Evolutionary conservation across 2,888 invertebrate species (phyloP).

Genomic region (Cryptocephalus primarius): DNA sequence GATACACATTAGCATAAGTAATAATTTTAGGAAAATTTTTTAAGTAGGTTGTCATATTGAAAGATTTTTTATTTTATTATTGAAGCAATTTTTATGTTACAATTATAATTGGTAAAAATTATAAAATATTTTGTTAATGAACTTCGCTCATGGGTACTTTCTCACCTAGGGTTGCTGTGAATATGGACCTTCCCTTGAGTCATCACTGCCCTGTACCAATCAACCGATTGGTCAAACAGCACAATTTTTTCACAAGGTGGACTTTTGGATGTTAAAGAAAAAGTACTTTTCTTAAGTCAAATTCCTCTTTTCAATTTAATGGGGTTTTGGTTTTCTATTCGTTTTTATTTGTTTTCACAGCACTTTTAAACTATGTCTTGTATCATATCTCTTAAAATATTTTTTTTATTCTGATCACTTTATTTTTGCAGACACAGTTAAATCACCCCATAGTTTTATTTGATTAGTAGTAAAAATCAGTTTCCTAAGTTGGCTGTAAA

Average conservation of each 20-base stretch:
- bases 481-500: no score
- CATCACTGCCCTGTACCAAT: slow-evolving; percentile 28
- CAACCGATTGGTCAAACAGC: slow-evolving; percentile 31
- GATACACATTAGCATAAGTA: slow-evolving; percentile 28
- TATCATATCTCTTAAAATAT: no score
- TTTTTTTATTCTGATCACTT: no score
- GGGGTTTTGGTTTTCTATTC: neutral
- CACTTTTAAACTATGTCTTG: no score
- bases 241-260: slow-evolving; percentile 25
- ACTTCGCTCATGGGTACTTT: slow-evolving; percentile 36
- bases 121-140: neutral
- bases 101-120: slow-evolving; percentile 1
- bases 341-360: no score
- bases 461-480: neutral
- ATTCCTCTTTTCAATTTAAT: neutral
- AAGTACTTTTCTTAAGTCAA: slow-evolving; percentile 21
- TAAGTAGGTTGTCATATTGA: slow-evolving; percentile 12
- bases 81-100: slow-evolving; percentile 6
- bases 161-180: slow-evolving; percentile 38
- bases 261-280: slow-evolving; percentile 17
- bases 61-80: slow-evolving; percentile 8
- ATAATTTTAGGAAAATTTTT: slow-evolving; percentile 5
- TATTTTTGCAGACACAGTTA: no score
- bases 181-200: slow-evolving; percentile 29
- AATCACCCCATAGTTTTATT: neutral